These are phyloP conservation scores for Octopus sinensis DNA, from an alignment of 1,140 invertebrate genomes.

Conservation along the genomic window DNA sequence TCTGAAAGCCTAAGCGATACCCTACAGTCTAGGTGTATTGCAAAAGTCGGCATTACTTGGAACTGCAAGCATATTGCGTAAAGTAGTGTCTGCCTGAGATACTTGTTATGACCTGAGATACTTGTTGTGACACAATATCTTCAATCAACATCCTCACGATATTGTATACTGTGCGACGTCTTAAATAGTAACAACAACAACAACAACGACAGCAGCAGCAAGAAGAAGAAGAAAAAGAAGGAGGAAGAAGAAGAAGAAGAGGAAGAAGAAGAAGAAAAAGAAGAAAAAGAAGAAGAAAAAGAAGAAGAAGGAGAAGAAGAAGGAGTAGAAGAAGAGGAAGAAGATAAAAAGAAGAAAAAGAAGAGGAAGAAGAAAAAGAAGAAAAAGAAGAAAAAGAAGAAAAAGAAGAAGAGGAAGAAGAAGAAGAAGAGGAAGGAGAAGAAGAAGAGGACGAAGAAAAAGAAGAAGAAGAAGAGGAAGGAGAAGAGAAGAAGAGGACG, in stretches of 20 bases:
- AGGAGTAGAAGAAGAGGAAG: too few species aligned
- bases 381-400: background rate
- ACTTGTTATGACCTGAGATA: too few species aligned
- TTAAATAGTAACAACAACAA: conserved; percentile 21
- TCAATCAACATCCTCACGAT: too few species aligned
- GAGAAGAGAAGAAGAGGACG: conserved; percentile 14
- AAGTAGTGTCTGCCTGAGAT: too few species aligned
- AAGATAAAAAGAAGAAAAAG: background rate
- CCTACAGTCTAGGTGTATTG: too few species aligned
- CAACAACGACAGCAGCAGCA: conserved; percentile 24
- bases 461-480: conserved; percentile 29
- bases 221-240: conserved; percentile 11
- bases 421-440: background rate
- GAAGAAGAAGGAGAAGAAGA: too few species aligned
- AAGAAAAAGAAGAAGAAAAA: conserved; percentile 13
- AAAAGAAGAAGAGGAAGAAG: background rate
- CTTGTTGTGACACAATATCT: too few species aligned
- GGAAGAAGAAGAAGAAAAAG: conserved; percentile 1
- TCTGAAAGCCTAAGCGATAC: too few species aligned
- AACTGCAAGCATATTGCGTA: too few species aligned
- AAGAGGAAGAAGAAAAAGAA: background rate
- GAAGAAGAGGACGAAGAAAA: too few species aligned
- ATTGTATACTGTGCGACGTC: too few species aligned
- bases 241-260: conserved; percentile 6
- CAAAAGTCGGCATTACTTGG: too few species aligned